These are phyloP conservation scores for Beaufortia kweichowensis DNA, from an alignment of 2,113 vertebrate genomes.

Conservation along the genomic window DNA sequence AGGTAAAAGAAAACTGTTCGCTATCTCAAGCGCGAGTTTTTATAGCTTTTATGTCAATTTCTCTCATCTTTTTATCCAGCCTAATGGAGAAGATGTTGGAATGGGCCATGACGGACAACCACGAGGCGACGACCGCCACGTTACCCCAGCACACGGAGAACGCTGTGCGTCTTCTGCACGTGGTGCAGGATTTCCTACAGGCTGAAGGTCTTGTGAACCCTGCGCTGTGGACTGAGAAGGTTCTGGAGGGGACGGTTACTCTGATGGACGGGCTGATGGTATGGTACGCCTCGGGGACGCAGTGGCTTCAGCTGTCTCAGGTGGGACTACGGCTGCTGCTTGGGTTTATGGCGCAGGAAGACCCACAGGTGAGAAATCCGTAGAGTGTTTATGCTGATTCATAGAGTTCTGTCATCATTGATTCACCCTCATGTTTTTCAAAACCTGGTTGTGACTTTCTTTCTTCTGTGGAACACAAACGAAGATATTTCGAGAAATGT, in stretches of 20 bases:
- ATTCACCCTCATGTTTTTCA: too few relatives aligned
- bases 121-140: constrained; percentile 80
- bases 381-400: too few relatives aligned
- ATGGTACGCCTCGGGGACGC: constrained; percentile 84
- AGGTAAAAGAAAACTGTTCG: constrained; percentile 68
- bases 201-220: constrained; percentile 89
- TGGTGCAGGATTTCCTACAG: constrained; percentile 93
- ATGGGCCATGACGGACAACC: constrained; percentile 87
- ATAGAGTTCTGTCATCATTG: not conserved
- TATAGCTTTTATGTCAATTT: not conserved
- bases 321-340: constrained; percentile 89
- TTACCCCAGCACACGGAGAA: constrained; percentile 88
- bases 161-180: constrained; percentile 85
- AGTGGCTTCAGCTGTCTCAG: constrained; percentile 86
- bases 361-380: constrained; percentile 79
- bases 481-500: too few relatives aligned
- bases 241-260: constrained; percentile 87
- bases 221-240: constrained; percentile 91
- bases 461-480: too few relatives aligned
- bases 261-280: constrained; percentile 91
- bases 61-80: constrained; percentile 65
- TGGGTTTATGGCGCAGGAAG: constrained; percentile 92
- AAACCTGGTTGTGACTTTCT: too few relatives aligned
- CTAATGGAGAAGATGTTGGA: constrained; percentile 96
- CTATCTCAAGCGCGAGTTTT: not conserved